A percentile compares a stretch with the other conserved stretches of the same genome.
Evolutionary conservation across 37 sponge, comb jelly and placozoan genomes (phyloP).

Genomic region (Oscarella lobularis): DNA sequence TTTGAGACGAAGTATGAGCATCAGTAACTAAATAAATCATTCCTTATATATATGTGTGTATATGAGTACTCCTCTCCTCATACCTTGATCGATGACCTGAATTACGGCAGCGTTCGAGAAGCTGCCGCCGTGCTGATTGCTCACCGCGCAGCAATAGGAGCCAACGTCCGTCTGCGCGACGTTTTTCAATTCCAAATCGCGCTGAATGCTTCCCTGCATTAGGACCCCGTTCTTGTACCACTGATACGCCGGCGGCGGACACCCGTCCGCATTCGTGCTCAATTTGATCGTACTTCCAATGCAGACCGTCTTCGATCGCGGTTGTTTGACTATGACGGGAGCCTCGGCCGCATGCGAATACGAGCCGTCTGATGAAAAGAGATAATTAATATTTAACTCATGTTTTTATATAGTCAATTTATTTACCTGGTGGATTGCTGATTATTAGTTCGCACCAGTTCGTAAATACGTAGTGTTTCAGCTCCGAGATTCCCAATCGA

Average conservation of each 20-base stretch:
- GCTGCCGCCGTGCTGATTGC: background rate
- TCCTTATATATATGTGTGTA: too few species aligned
- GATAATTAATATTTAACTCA: too few species aligned
- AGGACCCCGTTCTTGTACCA: background rate
- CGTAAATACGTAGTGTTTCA: background rate
- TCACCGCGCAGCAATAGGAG: background rate
- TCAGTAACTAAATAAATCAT: too few species aligned
- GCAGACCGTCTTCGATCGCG: background rate
- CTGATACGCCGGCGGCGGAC: background rate
- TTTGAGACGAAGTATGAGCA: too few species aligned
- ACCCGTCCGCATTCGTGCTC: background rate
- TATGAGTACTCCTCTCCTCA: too few species aligned
- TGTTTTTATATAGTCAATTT: background rate
- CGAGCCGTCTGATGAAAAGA: too few species aligned
- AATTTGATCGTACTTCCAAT: background rate
- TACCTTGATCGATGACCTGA: too few species aligned
- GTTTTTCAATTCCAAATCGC: background rate
- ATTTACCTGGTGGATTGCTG: background rate
- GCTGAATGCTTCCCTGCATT: background rate
- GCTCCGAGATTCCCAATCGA: background rate
- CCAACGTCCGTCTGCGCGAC: background rate
- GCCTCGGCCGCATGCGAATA: too few species aligned
- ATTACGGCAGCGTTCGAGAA: background rate
- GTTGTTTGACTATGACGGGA: background rate
- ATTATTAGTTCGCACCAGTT: background rate